A percentile compares a stretch with the other conserved stretches of the same genome.
These are phyloP conservation scores for Pseudorhiza aurosa DNA, from an alignment of 30 jellyfish, hydroid and myxozoan genomes.

Conservation along the genomic window DNA sequence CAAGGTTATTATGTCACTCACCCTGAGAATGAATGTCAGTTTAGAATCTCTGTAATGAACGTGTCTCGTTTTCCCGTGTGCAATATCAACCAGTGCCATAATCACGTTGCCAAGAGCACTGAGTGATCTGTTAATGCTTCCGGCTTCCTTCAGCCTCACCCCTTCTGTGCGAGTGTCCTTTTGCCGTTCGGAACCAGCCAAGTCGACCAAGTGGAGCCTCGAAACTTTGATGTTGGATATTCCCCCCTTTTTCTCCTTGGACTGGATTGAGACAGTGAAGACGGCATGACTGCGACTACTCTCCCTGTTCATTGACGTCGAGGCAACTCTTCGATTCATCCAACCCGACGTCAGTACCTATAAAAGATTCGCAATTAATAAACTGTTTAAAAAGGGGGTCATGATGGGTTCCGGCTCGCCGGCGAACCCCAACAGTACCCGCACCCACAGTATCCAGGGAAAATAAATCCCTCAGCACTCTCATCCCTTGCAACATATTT, in stretches of 20 bases:
- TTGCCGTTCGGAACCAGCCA: constrained; percentile 99
- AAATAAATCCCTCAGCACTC: too few species aligned
- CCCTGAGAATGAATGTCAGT: constrained; percentile 92
- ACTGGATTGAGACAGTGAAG: constrained; percentile 88
- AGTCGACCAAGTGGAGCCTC: constrained; percentile 90
- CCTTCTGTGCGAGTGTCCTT: constrained; percentile 97
- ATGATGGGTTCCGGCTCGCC: too few species aligned
- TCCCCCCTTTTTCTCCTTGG: constrained; percentile 91
- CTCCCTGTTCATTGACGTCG: constrained; percentile 98
- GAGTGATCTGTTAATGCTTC: constrained; percentile 88
- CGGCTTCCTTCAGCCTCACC: constrained; percentile 94
- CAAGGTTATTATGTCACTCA: too few species aligned
- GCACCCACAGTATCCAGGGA: too few species aligned
- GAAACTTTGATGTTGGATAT: constrained; percentile 91
- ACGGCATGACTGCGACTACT: constrained; percentile 99
- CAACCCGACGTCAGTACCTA: constrained; percentile 85
- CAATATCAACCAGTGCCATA: constrained; percentile 97
- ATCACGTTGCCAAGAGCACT: constrained; percentile 98
- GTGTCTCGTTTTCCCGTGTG: constrained; percentile 97
- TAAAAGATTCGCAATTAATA: background rate
- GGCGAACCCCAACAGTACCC: too few species aligned
- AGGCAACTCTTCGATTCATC: constrained; percentile 97
- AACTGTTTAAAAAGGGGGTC: too few species aligned
- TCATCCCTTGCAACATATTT: too few species aligned
- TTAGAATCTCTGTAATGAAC: constrained; percentile 97